Base-by-base conservation (phyloP, 2,888 invertebrate species). In the Apoderus coryli region DNA sequence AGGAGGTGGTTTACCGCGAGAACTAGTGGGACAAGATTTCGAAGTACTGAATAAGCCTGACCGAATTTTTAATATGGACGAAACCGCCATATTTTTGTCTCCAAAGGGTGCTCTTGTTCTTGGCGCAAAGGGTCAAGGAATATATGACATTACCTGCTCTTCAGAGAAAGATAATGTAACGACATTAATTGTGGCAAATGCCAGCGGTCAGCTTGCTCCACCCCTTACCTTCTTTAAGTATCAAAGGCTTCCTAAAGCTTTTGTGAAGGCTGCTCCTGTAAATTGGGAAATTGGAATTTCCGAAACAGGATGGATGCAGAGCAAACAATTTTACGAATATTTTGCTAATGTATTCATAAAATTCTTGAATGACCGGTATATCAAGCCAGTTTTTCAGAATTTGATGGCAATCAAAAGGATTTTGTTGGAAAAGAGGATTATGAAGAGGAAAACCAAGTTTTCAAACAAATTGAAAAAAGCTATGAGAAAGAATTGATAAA, bases 41-140 rank as follows among this genome's bases (percentile, higher is more conserved):
- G n/a, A n/a, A n/a, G n/a, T n/a, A n/a, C n/a, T n/a, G n/a, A n/a
- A n/a, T n/a, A n/a, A 10, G n/a, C n/a, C n/a, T n/a, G n/a, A n/a
- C n/a, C n/a, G n/a, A n/a, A n/a, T n/a, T n/a, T n/a, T n/a, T n/a
- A 26, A 26, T 26, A 39, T 37, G 34, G 36, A 36, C 24, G 39
- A 39, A 22, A 39, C 34, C 4, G 34, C 36, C 13, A 26, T 39
- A 5, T 37, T 27, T 27, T 32, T 32, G 14, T 26, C 30, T 10
- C 38, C 34, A 14, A 36, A 38, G 25, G 36, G 27, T 13, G 13
- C 23, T 10, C 26, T 33, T 9, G 24, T 35, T 22, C 25, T 35
- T 2, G 35, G 19, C n/a, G 11, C 10, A 22, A 37, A 29, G 22
- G 37, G 29, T 7, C 32, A 31, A 26, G 11, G 25, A 10, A 19